Evolutionary conservation across 2,797 vertebrate genomes (phyloP).

Genomic region (Enteromius afrohamiltoni): DNA sequence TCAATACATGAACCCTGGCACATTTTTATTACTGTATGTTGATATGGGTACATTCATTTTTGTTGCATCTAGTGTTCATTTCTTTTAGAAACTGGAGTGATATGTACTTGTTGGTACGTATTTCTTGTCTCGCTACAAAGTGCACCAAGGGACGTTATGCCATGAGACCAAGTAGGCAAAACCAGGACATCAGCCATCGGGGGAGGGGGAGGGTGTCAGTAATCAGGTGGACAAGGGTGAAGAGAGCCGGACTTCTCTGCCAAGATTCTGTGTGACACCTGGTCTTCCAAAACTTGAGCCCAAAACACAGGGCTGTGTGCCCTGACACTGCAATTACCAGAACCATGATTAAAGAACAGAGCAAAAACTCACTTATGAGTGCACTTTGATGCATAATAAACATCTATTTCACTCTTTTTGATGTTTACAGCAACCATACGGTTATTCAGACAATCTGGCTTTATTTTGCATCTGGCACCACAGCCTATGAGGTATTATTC

Average conservation of each 20-base stretch:
- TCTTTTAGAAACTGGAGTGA: no score
- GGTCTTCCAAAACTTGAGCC: conserved; percentile 36
- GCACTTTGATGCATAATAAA: neutral
- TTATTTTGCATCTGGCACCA: neutral
- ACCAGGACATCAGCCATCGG: neutral
- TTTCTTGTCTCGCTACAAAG: no score
- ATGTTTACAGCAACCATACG: neutral
- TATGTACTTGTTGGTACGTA: no score
- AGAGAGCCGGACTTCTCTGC: conserved; percentile 39
- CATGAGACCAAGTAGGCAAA: neutral
- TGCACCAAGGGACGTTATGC: no score
- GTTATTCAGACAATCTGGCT: neutral
- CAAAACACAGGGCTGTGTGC: conserved; percentile 33
- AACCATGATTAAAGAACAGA: neutral
- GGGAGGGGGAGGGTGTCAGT: neutral
- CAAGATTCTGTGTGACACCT: conserved; percentile 49
- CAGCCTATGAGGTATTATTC: neutral
- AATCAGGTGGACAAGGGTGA: conserved; percentile 16
- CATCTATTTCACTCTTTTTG: neutral
- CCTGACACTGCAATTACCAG: conserved; percentile 38
- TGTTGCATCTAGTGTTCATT: no score
- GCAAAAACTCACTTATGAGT: neutral
- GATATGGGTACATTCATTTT: no score
- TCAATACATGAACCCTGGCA: no score
- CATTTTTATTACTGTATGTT: no score